Evolutionary conservation across 1,140 invertebrate species (phyloP).

Genomic region (Calliopsis andreniformis): DNA sequence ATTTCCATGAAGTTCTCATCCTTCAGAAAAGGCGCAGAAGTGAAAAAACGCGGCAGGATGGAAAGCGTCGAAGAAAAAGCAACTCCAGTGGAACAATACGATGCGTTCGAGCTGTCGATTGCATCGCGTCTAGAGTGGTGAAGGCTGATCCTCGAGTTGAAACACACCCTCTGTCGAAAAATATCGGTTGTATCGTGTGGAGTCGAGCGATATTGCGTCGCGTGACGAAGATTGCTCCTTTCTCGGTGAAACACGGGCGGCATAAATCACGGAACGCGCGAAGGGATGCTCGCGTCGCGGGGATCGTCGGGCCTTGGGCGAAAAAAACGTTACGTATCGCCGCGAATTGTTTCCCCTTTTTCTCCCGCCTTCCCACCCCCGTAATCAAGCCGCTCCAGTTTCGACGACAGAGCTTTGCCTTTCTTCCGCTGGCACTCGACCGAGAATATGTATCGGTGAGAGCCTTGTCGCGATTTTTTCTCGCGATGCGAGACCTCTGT

Average conservation of each 20-base stretch:
- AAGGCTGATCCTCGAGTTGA: neutral
- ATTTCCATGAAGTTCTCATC: no score
- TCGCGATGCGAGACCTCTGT: neutral
- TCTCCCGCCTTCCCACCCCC: constrained; percentile 20
- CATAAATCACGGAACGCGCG: constrained; percentile 22
- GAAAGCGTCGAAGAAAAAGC: neutral
- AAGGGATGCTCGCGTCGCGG: neutral
- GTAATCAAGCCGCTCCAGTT: constrained; percentile 40
- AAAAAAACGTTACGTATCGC: constrained; percentile 13
- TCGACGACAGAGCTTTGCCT: constrained; percentile 16
- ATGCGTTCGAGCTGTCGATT: constrained; percentile 5
- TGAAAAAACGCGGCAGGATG: no score
- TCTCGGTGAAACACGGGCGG: neutral
- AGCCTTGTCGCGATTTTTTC: neutral
- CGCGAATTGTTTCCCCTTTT: constrained; percentile 14
- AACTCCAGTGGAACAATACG: neutral
- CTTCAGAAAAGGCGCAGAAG: no score
- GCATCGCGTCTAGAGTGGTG: neutral
- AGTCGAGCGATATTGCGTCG: constrained; percentile 11
- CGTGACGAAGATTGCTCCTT: constrained; percentile 34
- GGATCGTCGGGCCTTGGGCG: constrained; percentile 6
- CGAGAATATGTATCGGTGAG: neutral
- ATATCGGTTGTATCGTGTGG: neutral
- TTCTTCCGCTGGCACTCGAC: constrained; percentile 14
- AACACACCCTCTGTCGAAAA: neutral